Evolutionary conservation across 35 echinoderm and acorn worm genomes (phyloP), one percentile per base, ranked within the genome.

Genomic region (Lytechinus pictus): DNA sequence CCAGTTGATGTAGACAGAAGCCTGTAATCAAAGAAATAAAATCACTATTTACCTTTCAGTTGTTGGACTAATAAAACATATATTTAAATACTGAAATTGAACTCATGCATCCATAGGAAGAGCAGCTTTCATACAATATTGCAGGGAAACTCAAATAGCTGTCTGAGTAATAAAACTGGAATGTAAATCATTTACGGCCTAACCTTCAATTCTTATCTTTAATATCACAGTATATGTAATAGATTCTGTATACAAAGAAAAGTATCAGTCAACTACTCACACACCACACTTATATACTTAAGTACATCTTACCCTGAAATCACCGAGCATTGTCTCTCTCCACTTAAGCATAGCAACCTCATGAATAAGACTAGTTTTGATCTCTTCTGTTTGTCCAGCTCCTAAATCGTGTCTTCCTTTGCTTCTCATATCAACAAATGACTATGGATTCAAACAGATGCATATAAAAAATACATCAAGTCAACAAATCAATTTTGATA

Each of bases 261-360:
- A 5, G 10, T 21, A 5, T 19, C 61, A 24, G 61, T 1, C 14
- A 21, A 13, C 14, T 16, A 3, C 6, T 71, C 61, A 16, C 14
- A 71, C 1, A 71, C 24, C n/a, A n/a, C n/a, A n/a, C n/a, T n/a
- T n/a, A n/a, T n/a, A n/a, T n/a, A n/a, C n/a, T n/a, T n/a, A n/a
- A n/a, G n/a, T 66, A 16, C 53, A 60, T 86, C 97, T 87, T 96
- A 99, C 98, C 97, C 96, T 95, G 71, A 99, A 99, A 96, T 97
- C 98, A 91, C 94, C 94, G 54, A 99, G 16, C 96, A 99, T 96
- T 9, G 55, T 92, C 90, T 99, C 98, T 91, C 98, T 97, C 98
- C 98, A 99, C 94, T 96, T 97, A 29, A 99, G 95, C 54, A 89
- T 91, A 21, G 95, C 97, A n/a, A 99, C 98, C 89, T 99, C 98